Conservation (phyloP, 1,140 invertebrate species). For the Aleiodes sp. region DNA sequence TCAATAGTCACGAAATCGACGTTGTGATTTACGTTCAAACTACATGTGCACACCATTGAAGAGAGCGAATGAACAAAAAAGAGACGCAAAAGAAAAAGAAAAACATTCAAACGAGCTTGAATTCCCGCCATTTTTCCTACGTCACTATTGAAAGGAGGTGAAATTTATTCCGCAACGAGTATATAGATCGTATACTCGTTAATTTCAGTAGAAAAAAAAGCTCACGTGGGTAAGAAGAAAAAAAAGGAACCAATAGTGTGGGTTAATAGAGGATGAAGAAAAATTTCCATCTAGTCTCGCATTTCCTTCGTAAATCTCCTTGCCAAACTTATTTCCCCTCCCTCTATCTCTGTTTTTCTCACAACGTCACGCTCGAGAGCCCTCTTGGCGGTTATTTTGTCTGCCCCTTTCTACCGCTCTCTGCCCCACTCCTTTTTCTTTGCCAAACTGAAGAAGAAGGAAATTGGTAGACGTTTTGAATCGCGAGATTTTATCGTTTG, state of each 20-base stretch:
- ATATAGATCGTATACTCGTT: too few species aligned
- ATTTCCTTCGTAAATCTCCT: conserved; percentile 22
- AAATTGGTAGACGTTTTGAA: too few species aligned
- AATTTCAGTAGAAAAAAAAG: too few species aligned
- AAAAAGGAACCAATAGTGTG: not conserved
- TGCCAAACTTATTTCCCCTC: conserved; percentile 23
- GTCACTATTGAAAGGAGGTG: too few species aligned
- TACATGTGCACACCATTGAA: too few species aligned
- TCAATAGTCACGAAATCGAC: too few species aligned
- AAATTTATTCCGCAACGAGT: too few species aligned
- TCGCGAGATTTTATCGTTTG: conserved; percentile 27
- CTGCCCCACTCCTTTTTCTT: not conserved
- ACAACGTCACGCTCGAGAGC: conserved; percentile 22
- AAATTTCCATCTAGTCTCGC: conserved; percentile 12
- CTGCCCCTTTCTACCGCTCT: not conserved
- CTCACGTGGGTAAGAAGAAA: conserved; percentile 2
- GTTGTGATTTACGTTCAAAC: too few species aligned
- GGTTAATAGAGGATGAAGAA: not conserved
- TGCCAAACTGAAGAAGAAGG: not conserved
- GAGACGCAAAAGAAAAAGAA: too few species aligned
- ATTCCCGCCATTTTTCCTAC: too few species aligned
- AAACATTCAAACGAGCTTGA: too few species aligned
- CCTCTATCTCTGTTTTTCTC: conserved; percentile 18
- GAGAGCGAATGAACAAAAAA: too few species aligned
- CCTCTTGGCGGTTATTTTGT: conserved; percentile 16